Evolutionary conservation across 2,888 invertebrate species (phyloP).

Genomic region (Scaptomyza parva): DNA sequence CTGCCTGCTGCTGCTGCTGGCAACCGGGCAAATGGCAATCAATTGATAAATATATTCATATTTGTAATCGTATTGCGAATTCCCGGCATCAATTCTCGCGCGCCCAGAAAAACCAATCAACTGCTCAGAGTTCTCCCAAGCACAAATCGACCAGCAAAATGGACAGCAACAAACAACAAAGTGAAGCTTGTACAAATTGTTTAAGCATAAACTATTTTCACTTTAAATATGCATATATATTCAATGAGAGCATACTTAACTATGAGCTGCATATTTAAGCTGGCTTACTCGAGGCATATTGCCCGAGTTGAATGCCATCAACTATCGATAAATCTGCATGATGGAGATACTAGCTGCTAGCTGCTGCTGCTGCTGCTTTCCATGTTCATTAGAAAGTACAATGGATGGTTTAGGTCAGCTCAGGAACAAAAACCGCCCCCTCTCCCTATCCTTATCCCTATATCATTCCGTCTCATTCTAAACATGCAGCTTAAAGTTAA

Average conservation of each 20-base stretch:
- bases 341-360: no score
- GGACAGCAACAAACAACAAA: background rate
- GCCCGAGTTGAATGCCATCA: background rate
- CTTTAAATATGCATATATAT: no score
- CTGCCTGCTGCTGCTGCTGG: no score
- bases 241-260: no score
- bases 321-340: background rate
- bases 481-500: background rate
- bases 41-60: conserved; percentile 8
- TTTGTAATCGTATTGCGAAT: background rate
- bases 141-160: background rate
- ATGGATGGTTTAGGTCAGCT: background rate
- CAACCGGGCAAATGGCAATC: conserved; percentile 3
- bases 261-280: background rate
- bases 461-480: background rate
- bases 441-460: background rate
- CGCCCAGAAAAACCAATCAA: background rate
- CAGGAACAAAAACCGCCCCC: background rate
- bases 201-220: no score
- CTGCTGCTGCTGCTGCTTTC: background rate
- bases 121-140: background rate
- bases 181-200: no score
- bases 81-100: background rate
- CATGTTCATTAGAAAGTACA: background rate
- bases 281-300: background rate